Evolutionary conservation across 2,797 vertebrate genomes (phyloP).

Genomic region (Cossypha heuglini): DNA sequence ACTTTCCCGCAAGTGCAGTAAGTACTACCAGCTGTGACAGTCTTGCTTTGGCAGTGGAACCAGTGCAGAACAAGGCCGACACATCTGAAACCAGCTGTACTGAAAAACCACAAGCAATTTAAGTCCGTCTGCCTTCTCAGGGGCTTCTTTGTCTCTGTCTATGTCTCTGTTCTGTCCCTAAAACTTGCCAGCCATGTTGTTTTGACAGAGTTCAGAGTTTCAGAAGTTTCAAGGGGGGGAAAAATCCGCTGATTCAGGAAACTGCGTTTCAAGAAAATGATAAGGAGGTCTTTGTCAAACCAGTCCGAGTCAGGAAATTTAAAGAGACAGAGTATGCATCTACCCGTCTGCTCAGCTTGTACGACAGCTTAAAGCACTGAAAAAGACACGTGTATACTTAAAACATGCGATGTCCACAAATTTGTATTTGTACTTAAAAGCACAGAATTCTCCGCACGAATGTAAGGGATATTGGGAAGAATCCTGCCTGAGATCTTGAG

Average conservation of each 20-base stretch:
- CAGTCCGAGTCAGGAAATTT: slow-evolving; percentile 19
- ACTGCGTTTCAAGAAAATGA: slow-evolving; percentile 58
- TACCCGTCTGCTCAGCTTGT: neutral
- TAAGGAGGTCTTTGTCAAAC: slow-evolving; percentile 67
- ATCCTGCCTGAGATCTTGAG: neutral
- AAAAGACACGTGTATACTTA: neutral
- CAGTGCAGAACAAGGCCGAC: slow-evolving; percentile 80
- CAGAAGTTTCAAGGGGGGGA: slow-evolving; percentile 77
- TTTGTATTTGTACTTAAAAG: neutral
- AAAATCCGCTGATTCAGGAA: slow-evolving; percentile 63
- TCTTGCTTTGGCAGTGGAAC: slow-evolving; percentile 87
- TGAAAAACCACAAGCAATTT: slow-evolving; percentile 87
- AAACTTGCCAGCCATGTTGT: slow-evolving; percentile 90
- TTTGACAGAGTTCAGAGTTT: slow-evolving; percentile 89
- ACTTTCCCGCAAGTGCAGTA: slow-evolving; percentile 94
- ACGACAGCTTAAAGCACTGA: neutral
- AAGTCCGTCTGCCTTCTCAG: slow-evolving; percentile 92
- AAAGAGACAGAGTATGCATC: slow-evolving; percentile 48
- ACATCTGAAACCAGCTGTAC: slow-evolving; percentile 95
- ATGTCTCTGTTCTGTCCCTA: slow-evolving; percentile 80
- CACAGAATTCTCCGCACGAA: neutral
- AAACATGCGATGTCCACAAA: rapidly evolving
- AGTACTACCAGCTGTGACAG: slow-evolving; percentile 99
- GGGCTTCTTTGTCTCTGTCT: slow-evolving; percentile 88
- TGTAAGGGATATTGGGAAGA: neutral